These are phyloP conservation scores for Calyptomena viridis DNA, from an alignment of 2,113 vertebrate genomes.

Conservation along the genomic window DNA sequence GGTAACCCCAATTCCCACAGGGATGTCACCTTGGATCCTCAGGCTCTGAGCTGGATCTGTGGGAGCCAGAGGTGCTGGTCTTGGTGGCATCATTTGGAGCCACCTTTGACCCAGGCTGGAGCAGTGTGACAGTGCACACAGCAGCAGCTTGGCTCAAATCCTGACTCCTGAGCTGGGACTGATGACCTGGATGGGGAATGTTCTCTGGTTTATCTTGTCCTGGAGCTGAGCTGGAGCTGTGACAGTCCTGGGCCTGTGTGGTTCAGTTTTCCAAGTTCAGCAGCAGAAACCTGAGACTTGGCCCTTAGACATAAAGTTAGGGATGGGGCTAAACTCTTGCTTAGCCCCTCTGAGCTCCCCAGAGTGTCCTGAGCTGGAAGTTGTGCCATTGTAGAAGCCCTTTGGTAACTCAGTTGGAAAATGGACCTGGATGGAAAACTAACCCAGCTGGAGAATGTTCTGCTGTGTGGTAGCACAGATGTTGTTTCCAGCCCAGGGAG, in stretches of 20 bases:
- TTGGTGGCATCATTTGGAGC: accelerated
- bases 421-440: background rate
- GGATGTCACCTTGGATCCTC: background rate
- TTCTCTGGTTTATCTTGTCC: background rate
- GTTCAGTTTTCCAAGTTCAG: too few relatives aligned
- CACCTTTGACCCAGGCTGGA: background rate
- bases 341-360: background rate
- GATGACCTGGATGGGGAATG: background rate
- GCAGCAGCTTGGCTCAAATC: background rate
- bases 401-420: background rate
- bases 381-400: accelerated
- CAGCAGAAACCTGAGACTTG: background rate
- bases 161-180: background rate
- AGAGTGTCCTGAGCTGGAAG: background rate
- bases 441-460: background rate
- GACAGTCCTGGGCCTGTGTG: too few relatives aligned
- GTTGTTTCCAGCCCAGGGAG: background rate
- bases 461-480: background rate
- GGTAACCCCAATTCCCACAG: background rate
- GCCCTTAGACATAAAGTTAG: accelerated
- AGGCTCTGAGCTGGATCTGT: background rate
- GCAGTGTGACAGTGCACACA: background rate
- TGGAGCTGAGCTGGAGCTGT: background rate
- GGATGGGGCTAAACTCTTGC: too few relatives aligned
- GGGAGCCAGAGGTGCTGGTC: background rate